Evolutionary conservation across 2,797 vertebrate species (phyloP).

Genomic region (Ambastaia sidthimunki): DNA sequence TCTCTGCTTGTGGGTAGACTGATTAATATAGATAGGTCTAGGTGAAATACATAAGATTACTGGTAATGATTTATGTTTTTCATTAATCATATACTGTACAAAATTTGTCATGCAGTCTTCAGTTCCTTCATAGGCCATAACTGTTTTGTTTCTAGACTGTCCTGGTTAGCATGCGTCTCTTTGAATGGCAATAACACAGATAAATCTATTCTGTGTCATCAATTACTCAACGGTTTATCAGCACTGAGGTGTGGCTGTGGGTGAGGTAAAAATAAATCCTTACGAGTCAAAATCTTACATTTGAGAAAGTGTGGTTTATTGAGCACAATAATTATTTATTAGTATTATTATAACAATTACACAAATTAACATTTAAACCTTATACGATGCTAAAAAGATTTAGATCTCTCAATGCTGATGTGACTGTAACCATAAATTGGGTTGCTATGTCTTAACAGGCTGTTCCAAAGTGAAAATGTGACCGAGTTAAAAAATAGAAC

Average conservation of each 20-base stretch:
- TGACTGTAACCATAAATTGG: conserved; percentile 69
- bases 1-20: neutral
- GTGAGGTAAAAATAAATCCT: conserved; percentile 33
- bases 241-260: neutral
- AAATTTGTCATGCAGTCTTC: neutral
- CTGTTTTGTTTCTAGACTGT: neutral
- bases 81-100: no score
- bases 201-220: conserved; percentile 20
- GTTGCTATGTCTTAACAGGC: conserved; percentile 70
- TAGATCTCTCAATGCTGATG: neutral
- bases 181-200: neutral
- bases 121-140: neutral
- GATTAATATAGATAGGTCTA: no score
- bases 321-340: conserved; percentile 1
- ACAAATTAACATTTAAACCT: neutral
- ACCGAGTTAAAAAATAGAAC: conserved; percentile 75
- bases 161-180: neutral
- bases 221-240: conserved; percentile 24
- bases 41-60: no score
- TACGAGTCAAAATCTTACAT: conserved; percentile 8
- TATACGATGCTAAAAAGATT: neutral
- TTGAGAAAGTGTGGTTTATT: neutral
- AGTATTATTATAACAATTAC: conserved; percentile 8
- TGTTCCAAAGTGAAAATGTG: conserved; percentile 71
- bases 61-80: no score